A percentile compares a stretch with the other conserved stretches of the same genome.
Evolutionary conservation across 2,888 invertebrate species (phyloP).

Genomic region (Caenorhabditis becei): DNA sequence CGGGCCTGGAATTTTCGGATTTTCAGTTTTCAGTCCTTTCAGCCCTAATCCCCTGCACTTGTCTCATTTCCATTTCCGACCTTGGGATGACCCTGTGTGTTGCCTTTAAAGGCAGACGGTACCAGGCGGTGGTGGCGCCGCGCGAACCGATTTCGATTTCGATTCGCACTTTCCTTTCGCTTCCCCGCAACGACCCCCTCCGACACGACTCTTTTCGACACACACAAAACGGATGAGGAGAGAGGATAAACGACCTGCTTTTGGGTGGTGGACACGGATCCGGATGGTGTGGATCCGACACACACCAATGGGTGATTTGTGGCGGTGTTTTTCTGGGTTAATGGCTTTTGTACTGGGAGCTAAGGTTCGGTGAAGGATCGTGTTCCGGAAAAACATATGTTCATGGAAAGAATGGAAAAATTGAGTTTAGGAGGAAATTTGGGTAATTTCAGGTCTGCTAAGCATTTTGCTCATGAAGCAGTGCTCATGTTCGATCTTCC

Average conservation of each 20-base stretch:
- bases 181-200: background rate
- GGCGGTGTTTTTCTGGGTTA: background rate
- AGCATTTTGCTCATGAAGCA: background rate
- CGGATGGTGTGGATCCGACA: background rate
- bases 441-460: constrained; percentile 3
- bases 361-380: no score
- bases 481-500: no score
- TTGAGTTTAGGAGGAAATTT: no score
- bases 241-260: constrained; percentile 14
- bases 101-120: constrained; percentile 17
- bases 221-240: constrained; percentile 7
- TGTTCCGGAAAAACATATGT: no score
- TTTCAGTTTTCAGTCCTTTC: background rate
- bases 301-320: constrained; percentile 1
- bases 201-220: background rate
- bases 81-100: constrained; percentile 13
- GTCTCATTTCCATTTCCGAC: background rate
- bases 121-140: constrained; percentile 17
- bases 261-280: background rate
- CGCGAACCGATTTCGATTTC: constrained; percentile 7
- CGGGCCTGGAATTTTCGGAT: constrained; percentile 49
- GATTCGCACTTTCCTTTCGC: constrained; percentile 44
- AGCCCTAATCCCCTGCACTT: background rate
- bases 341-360: background rate
- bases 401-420: no score